Percentiles rank a stretch among this genome's conserved stretches.
phyloP scores from a whole-genome alignment of 2,113 vertebrate species.

The Esox niger region DNA sequence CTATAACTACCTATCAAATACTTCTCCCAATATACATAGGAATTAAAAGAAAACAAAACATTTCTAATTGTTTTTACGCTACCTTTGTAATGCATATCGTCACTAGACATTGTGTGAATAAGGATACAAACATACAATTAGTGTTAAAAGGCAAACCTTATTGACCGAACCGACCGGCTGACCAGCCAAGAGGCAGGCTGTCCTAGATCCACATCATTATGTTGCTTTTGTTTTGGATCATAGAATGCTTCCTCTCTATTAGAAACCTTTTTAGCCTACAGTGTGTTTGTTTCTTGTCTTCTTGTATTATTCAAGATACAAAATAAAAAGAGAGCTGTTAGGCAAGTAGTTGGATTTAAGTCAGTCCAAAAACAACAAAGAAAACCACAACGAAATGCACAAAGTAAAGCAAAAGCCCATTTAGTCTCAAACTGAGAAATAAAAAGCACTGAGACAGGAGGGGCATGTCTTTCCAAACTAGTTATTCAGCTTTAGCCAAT shows the following conservation, averaged over 20 bases:
- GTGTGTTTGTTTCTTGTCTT: constrained; percentile 56
- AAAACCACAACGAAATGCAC: constrained; percentile 56
- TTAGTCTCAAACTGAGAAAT: constrained; percentile 53
- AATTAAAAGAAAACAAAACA: constrained; percentile 79
- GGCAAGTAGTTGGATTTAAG: constrained; percentile 72
- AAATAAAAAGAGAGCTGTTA: constrained; percentile 84
- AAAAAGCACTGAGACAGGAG: constrained; percentile 60
- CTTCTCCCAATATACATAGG: constrained; percentile 83
- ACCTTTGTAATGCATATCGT: constrained; percentile 86
- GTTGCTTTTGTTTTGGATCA: constrained; percentile 38
- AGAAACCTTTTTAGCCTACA: constrained; percentile 69
- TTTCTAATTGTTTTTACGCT: constrained; percentile 81
- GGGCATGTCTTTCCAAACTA: constrained; percentile 32
- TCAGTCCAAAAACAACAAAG: constrained; percentile 45
- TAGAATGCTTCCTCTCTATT: constrained; percentile 52
- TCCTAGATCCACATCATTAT: constrained; percentile 41
- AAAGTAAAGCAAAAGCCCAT: constrained; percentile 70
- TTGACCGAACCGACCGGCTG: constrained; percentile 70
- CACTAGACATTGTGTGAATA: constrained; percentile 89
- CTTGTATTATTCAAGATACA: constrained; percentile 60
- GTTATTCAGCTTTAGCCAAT: constrained; percentile 40
- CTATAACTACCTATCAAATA: constrained; percentile 43
- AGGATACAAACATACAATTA: constrained; percentile 91
- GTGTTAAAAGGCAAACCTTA: constrained; percentile 97
- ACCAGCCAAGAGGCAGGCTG: constrained; percentile 44